Conservation (phyloP, 2,797 vertebrate species). For the Coilia nasus region DNA sequence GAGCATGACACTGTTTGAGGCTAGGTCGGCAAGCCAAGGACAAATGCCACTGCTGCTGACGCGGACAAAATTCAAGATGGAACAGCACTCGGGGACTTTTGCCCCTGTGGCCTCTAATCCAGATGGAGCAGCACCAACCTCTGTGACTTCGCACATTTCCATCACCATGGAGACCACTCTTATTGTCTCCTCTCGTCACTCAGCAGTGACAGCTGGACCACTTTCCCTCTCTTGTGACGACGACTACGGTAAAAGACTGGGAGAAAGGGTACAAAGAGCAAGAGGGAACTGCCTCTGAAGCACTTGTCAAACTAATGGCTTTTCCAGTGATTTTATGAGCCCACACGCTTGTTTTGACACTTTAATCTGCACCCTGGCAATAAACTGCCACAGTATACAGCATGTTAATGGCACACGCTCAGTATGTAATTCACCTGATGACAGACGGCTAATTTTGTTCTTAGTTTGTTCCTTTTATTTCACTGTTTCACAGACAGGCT, state of each 20-base stretch:
- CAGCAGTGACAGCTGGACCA: background rate
- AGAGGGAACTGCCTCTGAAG: background rate
- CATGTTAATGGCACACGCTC: background rate
- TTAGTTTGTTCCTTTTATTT: background rate
- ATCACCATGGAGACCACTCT: slow-evolving; percentile 34
- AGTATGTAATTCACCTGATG: background rate
- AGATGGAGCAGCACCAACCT: slow-evolving; percentile 22
- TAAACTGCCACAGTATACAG: background rate
- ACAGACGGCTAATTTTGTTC: background rate
- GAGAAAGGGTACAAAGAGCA: background rate
- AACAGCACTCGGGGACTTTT: slow-evolving; percentile 5
- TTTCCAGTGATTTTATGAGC: background rate
- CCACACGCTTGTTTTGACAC: background rate
- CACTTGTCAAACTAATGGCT: background rate
- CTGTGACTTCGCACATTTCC: slow-evolving; percentile 19
- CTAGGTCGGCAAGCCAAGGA: slow-evolving; percentile 10
- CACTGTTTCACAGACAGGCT: background rate
- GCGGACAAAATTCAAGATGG: slow-evolving; percentile 23
- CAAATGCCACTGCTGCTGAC: slow-evolving; percentile 10
- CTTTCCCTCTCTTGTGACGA: background rate
- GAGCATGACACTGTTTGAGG: slow-evolving; percentile 7
- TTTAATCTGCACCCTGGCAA: background rate
- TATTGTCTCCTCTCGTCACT: slow-evolving; percentile 20
- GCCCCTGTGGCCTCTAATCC: background rate
- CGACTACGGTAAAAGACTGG: background rate